Evolutionary conservation across 2,113 vertebrate genomes (phyloP), one percentile per base, ranked within the genome.

Genomic region (Myrmecophaga tridactyla): DNA sequence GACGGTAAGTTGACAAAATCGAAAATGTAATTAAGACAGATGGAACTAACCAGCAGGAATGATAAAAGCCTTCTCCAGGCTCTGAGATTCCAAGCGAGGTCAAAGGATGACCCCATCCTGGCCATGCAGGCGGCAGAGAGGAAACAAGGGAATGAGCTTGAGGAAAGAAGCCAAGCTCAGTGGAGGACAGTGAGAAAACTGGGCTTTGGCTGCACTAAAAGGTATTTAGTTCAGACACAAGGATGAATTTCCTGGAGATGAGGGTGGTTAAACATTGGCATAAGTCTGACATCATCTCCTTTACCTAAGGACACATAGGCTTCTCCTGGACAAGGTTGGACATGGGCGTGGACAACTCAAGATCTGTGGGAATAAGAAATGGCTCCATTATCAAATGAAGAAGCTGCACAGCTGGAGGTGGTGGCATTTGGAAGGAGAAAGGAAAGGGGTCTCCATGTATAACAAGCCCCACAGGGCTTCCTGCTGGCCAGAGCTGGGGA

Each of bases 21-120:
- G 21, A 94, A 96, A 94, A 96, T 94, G 89, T 94, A 96, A 96
- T 96, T 94, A 96, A 96, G 94, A 95, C 90, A 93, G 96, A 97
- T 96, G 92, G 93, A 94, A 86, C 73, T 73, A 90, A 95, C 81
- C 7, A 36, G 90, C 1, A 3, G 41, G 48, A 41, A 96, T 84
- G 88, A 95, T 72, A 80, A 96, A 95, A 91, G 62, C 75, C 3
- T 87, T 93, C 85, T 89, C 75, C 78, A 77, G 90, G 92, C 90
- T 85, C 88, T 94, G 90, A 63, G 93, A 88, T 91, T 97, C 92
- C 90, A 92, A 89, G 90, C 0, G 39, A 92, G 94, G 96, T 92
- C 92, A 94, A 5, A 8, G 67, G 60, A 76, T 7, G 14, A 81
- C 58, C 78, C 87, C 80, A 18, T 75, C 69, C 53, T 89, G 81